Evolutionary conservation across 1,140 invertebrate species (phyloP), one percentile per base, ranked within the genome.

Genomic region (Proctacanthus coquilletti): DNA sequence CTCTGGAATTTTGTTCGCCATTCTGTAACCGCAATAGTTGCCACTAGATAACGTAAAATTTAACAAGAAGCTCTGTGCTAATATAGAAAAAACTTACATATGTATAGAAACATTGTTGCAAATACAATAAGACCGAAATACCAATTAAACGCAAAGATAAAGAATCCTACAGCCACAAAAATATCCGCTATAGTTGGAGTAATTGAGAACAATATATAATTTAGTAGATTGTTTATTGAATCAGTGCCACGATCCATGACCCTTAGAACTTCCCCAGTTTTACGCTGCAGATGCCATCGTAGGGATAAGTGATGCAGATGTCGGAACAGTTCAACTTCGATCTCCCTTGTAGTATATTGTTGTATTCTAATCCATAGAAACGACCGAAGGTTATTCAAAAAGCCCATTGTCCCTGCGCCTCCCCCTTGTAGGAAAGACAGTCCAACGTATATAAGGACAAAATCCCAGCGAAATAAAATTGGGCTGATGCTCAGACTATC

Each of bases 111-210:
- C 91, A 97, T 97, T 13, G 91, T 94, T 1, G 74, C 46, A 51
- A 95, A 91, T 0, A 96, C 85, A 49, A 97, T 93, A 1, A 95
- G 53, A 4, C 89, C 92, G 62, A 95, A 97, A 77, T 86, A 93
- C 36, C 72, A 73, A 54, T 95, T 94, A 55, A 96, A 97, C 5
- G 72, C 69, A 17, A 71, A 69, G 11, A 89, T 63, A 46, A 98
- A 96, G 58, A 82, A 97, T 0, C 88, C 61, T 18, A 96, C 73
- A 9, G 93, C 94, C n/a, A 98, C 71, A 0, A 92, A 40, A 27
- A 97, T 93, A 58, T 98, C 93, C 21, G 86, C 60, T 36, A 97
- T 77, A 0, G 92, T 96, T 4, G 94, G 93, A 0, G 81, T 53
- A 45, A 98, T 94, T 3, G 75, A 82, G 52, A 88, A 89, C 9